Evolutionary conservation across 2,113 vertebrate genomes (phyloP).

Genomic region (Pedionomus torquatus): DNA sequence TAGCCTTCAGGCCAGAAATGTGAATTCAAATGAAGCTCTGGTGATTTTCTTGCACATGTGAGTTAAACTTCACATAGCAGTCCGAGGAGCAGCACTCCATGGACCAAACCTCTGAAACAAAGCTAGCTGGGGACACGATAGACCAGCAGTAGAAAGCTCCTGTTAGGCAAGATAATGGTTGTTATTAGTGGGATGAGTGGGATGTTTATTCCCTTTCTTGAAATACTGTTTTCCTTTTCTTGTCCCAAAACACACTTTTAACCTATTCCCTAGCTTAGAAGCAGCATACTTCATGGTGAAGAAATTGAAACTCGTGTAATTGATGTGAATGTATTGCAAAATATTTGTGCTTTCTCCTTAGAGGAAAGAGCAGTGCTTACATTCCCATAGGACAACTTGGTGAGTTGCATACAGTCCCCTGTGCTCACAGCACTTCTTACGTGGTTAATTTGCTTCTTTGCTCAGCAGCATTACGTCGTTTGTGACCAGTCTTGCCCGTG

Average conservation of each 20-base stretch:
- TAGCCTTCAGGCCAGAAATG: background rate
- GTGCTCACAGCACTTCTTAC: background rate
- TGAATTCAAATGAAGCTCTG: background rate
- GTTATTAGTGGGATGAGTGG: background rate
- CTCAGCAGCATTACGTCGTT: background rate
- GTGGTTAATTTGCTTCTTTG: rapidly evolving
- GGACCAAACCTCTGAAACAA: background rate
- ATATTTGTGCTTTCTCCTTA: background rate
- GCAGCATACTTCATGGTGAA: background rate
- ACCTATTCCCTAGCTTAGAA: background rate
- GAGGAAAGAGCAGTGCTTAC: background rate
- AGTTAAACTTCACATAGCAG: background rate
- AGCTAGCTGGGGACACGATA: background rate
- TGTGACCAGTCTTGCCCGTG: background rate
- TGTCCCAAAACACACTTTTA: background rate
- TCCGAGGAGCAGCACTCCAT: background rate
- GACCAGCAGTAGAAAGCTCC: background rate
- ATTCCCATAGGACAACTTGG: background rate
- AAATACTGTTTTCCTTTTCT: background rate
- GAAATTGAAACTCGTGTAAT: background rate
- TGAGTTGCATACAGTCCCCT: rapidly evolving
- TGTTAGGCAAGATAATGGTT: background rate
- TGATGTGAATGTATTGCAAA: background rate
- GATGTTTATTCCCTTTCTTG: background rate
- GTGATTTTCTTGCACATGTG: background rate